Conservation (phyloP, 35 echinoderm and acorn worm genomes). For the Apostichopus japonicus region DNA sequence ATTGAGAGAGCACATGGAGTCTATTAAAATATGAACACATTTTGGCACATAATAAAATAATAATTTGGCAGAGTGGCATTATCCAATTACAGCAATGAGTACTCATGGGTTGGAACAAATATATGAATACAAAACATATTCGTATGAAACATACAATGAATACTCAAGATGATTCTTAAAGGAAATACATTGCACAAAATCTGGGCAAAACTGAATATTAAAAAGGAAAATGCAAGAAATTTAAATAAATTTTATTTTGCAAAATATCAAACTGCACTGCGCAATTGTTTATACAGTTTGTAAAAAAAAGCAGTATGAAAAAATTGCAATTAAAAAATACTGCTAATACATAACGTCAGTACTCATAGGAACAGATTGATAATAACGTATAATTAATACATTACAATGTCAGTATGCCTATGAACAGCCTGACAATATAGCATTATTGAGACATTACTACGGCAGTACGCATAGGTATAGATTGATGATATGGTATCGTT, state of each 20-base stretch:
- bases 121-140: background rate
- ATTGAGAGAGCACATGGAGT: too few relatives aligned
- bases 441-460: too few relatives aligned
- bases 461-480: too few relatives aligned
- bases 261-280: background rate
- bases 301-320: background rate
- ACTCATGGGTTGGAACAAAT: background rate
- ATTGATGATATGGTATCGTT: too few relatives aligned
- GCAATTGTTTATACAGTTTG: background rate
- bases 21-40: too few relatives aligned
- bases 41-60: too few relatives aligned
- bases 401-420: too few relatives aligned
- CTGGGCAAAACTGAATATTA: slow-evolving; percentile 14
- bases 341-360: too few relatives aligned
- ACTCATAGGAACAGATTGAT: too few relatives aligned
- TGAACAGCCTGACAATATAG: too few relatives aligned
- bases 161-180: slow-evolving; percentile 2
- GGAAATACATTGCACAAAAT: slow-evolving; percentile 13
- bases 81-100: background rate
- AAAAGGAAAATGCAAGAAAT: slow-evolving; percentile 1
- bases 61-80: too few relatives aligned
- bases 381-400: too few relatives aligned
- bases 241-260: background rate
- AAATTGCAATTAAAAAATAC: background rate
- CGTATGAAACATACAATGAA: slow-evolving; percentile 1